Conservation (phyloP, 2,888 invertebrate species). For the Noctua fimbriata region DNA sequence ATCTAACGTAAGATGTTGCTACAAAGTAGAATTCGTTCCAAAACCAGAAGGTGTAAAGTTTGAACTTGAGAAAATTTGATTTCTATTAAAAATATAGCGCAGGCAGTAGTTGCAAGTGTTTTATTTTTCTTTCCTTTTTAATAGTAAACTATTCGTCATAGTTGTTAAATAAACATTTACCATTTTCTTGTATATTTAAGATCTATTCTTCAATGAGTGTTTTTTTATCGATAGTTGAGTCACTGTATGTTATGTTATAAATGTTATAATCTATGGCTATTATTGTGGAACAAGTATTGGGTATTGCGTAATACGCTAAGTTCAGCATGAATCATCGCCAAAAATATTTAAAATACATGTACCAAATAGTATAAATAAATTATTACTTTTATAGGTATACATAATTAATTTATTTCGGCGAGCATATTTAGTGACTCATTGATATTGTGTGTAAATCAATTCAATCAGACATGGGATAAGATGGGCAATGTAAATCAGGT, state of each 20-base stretch:
- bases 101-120: background rate
- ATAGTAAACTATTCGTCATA: background rate
- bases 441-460: conserved; percentile 49
- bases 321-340: conserved; percentile 81
- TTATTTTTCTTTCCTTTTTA: background rate
- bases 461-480: conserved; percentile 16
- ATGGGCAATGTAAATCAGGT: conserved; percentile 25
- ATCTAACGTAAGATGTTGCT: conserved; percentile 72
- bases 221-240: conserved; percentile 74
- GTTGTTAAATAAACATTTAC: conserved; percentile 1
- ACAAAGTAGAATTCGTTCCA: background rate
- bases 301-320: conserved; percentile 84
- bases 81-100: background rate
- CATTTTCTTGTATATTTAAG: conserved; percentile 12
- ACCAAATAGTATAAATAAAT: conserved; percentile 68
- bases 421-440: conserved; percentile 69
- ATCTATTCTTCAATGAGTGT: conserved; percentile 57
- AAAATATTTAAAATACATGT: conserved; percentile 80
- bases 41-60: conserved; percentile 16
- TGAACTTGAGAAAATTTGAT: conserved; percentile 3
- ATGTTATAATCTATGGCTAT: conserved; percentile 75
- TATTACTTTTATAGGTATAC: conserved; percentile 66
- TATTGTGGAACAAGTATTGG: conserved; percentile 85
- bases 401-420: conserved; percentile 68
- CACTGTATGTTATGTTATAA: conserved; percentile 73